Evolutionary conservation across 1,140 invertebrate species (phyloP).

Genomic region (Diuraphis noxia): DNA sequence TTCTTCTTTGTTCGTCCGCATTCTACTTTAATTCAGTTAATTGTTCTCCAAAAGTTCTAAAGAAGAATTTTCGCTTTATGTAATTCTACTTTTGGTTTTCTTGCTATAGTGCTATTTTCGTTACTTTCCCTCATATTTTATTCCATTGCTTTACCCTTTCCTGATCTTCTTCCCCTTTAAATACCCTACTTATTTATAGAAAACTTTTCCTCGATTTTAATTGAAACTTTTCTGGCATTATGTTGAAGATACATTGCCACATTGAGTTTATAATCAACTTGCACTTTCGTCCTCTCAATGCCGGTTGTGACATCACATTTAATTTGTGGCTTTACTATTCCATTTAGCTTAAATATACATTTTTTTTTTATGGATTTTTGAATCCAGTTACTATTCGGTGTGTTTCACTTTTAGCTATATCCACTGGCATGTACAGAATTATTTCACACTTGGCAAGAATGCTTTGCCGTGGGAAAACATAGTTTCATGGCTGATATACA

Average conservation of each 20-base stretch:
- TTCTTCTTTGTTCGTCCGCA: background rate
- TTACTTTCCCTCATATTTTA: background rate
- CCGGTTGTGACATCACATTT: background rate
- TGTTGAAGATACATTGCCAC: background rate
- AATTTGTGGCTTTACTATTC: background rate
- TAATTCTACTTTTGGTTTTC: background rate
- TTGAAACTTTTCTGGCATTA: no score
- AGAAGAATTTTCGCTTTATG: background rate
- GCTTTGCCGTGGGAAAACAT: no score
- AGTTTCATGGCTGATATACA: no score
- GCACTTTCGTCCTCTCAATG: background rate
- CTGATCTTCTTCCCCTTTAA: background rate
- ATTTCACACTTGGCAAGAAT: no score
- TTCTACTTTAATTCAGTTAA: slow-evolving; percentile 10
- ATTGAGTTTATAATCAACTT: background rate
- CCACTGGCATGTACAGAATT: no score
- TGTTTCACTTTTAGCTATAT: no score
- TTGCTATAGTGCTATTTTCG: background rate
- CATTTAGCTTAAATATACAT: background rate
- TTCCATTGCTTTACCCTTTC: background rate
- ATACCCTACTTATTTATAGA: no score
- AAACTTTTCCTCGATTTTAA: no score
- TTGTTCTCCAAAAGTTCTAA: slow-evolving; percentile 1
- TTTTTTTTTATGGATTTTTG: background rate
- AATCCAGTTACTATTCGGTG: no score